Base-by-base conservation (phyloP, 1,140 invertebrate species). In the Drosophila lowei region DNA sequence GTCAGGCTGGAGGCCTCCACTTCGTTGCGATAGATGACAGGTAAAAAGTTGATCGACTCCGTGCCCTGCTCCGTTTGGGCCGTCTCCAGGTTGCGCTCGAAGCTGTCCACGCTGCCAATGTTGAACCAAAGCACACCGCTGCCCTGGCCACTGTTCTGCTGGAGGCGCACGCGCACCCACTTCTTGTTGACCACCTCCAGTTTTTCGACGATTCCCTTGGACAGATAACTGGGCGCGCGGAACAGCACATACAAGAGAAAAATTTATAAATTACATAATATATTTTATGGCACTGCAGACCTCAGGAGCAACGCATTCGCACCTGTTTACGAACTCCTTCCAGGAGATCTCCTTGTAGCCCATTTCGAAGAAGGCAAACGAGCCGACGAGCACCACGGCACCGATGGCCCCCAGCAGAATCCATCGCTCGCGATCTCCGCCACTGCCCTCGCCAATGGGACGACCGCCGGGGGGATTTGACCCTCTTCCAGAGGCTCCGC, bases 111-210 rank as follows among this genome's bases (percentile, higher is more conserved):
- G 92, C 98, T 99, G 28, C 99, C 99, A 90, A 99, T 99, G 77
- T 98, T 99, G 91, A 99, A 99, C 97, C 98, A 99, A 18, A 98
- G 92, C 8, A 95, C 93, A 79, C 94, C 94, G 93, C 91, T 91
- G 64, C 93, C 93, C 50, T 95, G 92, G 48, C 94, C 92, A 90
- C 94, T 94, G 6, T 96, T 97, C 46, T 96, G 94, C 62, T 94
- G 90, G 49, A 98, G 92, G 81, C 94, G 94, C 3, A 99, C 95
- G 81, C 97, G 93, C 0, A 99, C 98, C 98, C 98, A 99, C 93
- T 99, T 98, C 92, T 99, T 99, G 93, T 99, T 99, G 7, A 99
- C 96, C 58, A 99, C 98, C 95, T 99, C 98, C 72, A 99, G 92
- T 92, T 97, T 97, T 77, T 99, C 97, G n/a, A 99, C 98, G 21